Base-by-base conservation (phyloP, 64 coral and sea anemone species). In the Astreopora myriophthalma region DNA sequence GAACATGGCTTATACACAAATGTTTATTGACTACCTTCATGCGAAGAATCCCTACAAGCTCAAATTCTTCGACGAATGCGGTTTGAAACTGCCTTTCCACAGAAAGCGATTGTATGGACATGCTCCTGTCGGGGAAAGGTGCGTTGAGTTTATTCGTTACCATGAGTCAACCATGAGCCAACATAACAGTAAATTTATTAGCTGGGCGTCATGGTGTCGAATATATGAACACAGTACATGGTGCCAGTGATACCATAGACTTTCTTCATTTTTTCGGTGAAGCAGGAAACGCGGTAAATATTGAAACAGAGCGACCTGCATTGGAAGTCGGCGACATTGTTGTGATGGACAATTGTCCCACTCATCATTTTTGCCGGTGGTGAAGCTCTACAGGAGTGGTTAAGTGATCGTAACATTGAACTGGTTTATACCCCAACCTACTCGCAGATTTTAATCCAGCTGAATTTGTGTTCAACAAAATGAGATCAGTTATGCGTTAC, bases 121-220 rank as follows among this genome's bases (percentile, higher is more conserved):
- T 22, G 82, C 82, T 37, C 82, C 40, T 8, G 22, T 90, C 42
- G 70, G 90, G 2, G 69, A 92, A 57, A 85, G 90, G 17, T 83
- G 66, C 31, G 20, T 85, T 28, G 67, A 91, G 72, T 38, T 89
- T 19, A 6, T 61, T 30, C 74, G 62, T 44, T 80, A 80, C 32
- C 49, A 34, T 1, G 2, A 76, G 23, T 84, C 80, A n/a, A n/a
- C n/a, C n/a, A n/a, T n/a, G n/a, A 60, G 65, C 80, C 37, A 92
- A 92, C 62, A 85, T 92, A 44, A 92, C 90, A 9, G 80, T 85
- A 13, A 92, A 92, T 6, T 23, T 92, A 8, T 74, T 92, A 63
- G 57, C 52, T 23, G 75, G 58, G 26, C 58, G 80, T 8, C 26
- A 69, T 35, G 88, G 88, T 1, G 60, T 90, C 69, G 42, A 33